Percentiles rank a stretch among this genome's conserved stretches.
Conservation (phyloP, 2,113 vertebrate species). For the Sylvia atricapilla region DNA sequence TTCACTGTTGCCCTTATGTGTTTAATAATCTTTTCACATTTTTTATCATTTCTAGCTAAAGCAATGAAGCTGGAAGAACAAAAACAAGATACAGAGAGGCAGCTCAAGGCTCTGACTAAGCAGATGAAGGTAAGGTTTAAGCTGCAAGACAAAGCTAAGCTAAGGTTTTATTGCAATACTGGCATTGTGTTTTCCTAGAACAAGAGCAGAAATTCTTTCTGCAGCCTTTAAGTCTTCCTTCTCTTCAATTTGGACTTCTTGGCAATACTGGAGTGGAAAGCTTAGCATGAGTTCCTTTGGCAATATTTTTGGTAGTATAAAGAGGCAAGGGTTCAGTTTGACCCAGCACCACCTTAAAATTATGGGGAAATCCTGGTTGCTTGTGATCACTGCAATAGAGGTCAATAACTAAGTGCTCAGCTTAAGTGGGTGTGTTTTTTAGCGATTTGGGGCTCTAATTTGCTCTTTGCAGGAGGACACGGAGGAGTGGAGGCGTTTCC, state of each 20-base stretch:
- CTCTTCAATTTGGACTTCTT: neutral
- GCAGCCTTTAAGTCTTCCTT: neutral
- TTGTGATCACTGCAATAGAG: neutral
- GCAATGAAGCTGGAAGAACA: constrained; percentile 89
- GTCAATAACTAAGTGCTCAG: neutral
- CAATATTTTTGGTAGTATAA: neutral
- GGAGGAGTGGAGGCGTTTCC: constrained; percentile 94
- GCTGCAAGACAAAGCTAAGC: neutral
- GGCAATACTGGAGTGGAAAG: neutral
- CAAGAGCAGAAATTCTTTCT: neutral
- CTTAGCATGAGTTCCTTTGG: neutral
- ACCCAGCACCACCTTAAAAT: neutral
- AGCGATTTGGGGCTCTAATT: neutral
- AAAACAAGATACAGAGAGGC: constrained; percentile 87
- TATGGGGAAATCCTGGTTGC: neutral
- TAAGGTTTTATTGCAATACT: neutral
- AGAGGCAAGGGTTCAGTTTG: neutral
- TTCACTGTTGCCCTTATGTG: neutral
- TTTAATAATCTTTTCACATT: neutral
- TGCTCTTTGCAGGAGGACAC: constrained; percentile 83
- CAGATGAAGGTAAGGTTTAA: constrained; percentile 87
- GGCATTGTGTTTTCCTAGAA: neutral
- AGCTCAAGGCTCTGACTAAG: constrained; percentile 84
- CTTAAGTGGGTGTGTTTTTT: neutral
- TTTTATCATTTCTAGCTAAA: constrained; percentile 73